phyloP scores from a whole-genome alignment of 2,888 invertebrate species.

The Chaetogeoica ovagalla region DNA sequence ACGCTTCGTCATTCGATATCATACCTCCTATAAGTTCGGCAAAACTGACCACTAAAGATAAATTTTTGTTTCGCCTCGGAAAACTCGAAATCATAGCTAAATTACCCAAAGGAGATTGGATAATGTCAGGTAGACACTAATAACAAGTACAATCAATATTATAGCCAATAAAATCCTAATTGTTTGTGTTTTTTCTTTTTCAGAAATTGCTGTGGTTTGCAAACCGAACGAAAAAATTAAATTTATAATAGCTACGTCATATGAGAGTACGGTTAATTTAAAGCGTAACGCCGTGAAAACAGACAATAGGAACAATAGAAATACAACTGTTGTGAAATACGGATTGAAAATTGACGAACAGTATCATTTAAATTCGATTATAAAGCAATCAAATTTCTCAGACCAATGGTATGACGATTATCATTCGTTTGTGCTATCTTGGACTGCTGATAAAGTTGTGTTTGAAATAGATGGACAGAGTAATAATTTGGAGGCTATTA shows the following conservation, averaged over 20 bases:
- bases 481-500: not conserved
- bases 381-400: not conserved
- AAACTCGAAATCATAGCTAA: conserved; percentile 71
- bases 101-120: conserved; percentile 76
- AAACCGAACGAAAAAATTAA: conserved; percentile 36
- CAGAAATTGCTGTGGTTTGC: conserved; percentile 40
- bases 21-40: conserved; percentile 72
- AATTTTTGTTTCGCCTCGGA: conserved; percentile 72
- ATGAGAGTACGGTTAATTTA: conserved; percentile 11
- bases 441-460: conserved; percentile 15
- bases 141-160: not conserved
- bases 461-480: conserved; percentile 29
- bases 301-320: not conserved
- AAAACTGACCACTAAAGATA: conserved; percentile 66
- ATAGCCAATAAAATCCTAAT: not conserved
- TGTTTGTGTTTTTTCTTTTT: not conserved
- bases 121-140: conserved; percentile 68
- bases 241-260: conserved; percentile 16
- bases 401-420: conserved; percentile 13
- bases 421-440: conserved; percentile 8
- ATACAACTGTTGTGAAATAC: conserved; percentile 15
- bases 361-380: conserved; percentile 1
- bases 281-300: not conserved
- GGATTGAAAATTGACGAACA: conserved; percentile 30
- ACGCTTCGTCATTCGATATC: conserved; percentile 61